Evolutionary conservation across 35 echinoderm and acorn worm species (phyloP).

Genomic region (Ophiothrix spiculata): DNA sequence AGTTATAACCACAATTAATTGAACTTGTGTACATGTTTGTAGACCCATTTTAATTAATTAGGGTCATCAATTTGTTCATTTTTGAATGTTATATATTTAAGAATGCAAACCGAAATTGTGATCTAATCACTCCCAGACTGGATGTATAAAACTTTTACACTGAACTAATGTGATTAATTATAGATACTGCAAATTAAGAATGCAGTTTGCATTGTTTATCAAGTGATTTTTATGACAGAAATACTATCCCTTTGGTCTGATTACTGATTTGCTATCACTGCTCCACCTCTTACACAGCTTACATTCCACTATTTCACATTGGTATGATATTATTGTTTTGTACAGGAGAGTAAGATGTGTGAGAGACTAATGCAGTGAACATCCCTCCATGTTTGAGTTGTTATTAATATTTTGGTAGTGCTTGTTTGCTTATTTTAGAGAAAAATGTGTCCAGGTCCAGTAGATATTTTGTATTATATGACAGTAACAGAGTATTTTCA

Average conservation of each 20-base stretch:
- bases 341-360: constrained; percentile 14
- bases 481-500: not conserved
- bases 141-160: no score
- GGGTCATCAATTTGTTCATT: not conserved
- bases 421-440: not conserved
- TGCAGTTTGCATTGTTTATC: no score
- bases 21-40: constrained; percentile 5
- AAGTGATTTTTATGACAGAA: no score
- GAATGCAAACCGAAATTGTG: not conserved
- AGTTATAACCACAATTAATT: not conserved
- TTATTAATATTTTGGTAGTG: not conserved
- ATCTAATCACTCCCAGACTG: constrained; percentile 6
- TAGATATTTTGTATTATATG: constrained; percentile 10
- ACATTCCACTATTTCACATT: not conserved
- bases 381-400: not conserved
- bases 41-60: not conserved
- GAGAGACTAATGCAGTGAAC: not conserved
- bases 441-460: not conserved
- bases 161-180: no score
- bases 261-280: no score
- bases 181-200: no score
- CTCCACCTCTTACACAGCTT: constrained; percentile 5
- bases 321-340: not conserved
- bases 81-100: constrained; percentile 2
- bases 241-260: no score